phyloP scores from a whole-genome alignment of 2,797 vertebrate species.

The Cynopterus sphinx region DNA sequence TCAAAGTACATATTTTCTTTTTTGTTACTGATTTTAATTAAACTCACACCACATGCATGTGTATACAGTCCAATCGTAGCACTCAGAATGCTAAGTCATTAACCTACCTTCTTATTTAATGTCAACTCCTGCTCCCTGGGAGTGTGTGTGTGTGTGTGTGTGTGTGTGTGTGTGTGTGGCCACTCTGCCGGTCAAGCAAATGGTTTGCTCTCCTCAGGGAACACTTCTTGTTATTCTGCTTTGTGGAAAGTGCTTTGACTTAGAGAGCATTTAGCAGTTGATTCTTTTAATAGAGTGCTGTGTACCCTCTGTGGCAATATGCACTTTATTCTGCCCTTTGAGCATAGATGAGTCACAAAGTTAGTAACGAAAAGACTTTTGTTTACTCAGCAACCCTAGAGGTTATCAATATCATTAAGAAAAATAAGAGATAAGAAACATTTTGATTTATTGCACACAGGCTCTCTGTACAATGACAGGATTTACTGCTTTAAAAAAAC shows the following conservation, averaged over 20 bases:
- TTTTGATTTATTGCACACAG: slow-evolving; percentile 58
- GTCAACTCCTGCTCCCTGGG: background rate
- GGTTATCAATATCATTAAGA: slow-evolving; percentile 77
- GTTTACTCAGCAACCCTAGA: slow-evolving; percentile 76
- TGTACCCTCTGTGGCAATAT: slow-evolving; percentile 54
- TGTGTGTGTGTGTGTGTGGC: background rate
- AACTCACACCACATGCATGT: background rate
- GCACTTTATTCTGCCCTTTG: slow-evolving; percentile 73
- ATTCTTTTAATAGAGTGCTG: slow-evolving; percentile 28
- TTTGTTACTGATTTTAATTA: background rate
- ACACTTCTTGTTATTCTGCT: background rate
- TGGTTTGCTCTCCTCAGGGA: background rate
- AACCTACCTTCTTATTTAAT: background rate
- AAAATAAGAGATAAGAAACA: slow-evolving; percentile 69
- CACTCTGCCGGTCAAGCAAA: background rate
- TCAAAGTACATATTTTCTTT: background rate
- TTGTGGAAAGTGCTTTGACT: slow-evolving; percentile 54
- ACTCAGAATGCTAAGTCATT: background rate
- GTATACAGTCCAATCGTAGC: background rate
- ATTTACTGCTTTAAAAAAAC: slow-evolving; percentile 64
- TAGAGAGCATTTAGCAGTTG: slow-evolving; percentile 34
- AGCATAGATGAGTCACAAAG: slow-evolving; percentile 71
- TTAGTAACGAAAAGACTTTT: slow-evolving; percentile 71
- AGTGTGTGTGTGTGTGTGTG: background rate
- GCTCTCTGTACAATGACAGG: slow-evolving; percentile 47